Conservation (phyloP, 2,113 vertebrate species). For the Crocuta crocuta region DNA sequence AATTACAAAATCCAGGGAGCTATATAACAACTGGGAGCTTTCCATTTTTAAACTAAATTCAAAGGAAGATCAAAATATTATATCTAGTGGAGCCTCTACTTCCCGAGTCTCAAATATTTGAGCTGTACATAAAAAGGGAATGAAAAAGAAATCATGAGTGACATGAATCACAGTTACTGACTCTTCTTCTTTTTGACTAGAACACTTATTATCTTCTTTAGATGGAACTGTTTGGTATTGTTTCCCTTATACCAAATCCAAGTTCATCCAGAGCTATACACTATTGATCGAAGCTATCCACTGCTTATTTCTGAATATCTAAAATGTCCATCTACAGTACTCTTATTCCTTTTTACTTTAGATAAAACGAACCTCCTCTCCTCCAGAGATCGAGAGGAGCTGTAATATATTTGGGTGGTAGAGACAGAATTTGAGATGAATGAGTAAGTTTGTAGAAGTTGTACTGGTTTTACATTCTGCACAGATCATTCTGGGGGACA, state of each 20-base stretch:
- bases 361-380: neutral
- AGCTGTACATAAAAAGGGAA: neutral
- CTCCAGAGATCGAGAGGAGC: neutral
- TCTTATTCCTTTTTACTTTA: neutral
- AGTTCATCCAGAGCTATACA: neutral
- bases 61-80: conserved; percentile 38
- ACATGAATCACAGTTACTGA: neutral
- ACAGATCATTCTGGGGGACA: neutral
- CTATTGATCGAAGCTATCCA: neutral
- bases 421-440: neutral
- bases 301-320: neutral
- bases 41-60: conserved; percentile 49
- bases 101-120: neutral
- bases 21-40: conserved; percentile 28
- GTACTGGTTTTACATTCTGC: neutral
- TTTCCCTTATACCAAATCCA: neutral
- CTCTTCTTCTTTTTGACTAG: neutral
- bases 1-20: conserved; percentile 32
- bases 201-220: neutral
- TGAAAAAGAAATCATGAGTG: neutral
- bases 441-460: neutral
- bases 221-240: neutral
- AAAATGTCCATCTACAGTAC: neutral
- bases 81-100: neutral
- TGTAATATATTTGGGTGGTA: neutral